Conservation (phyloP, 2,797 vertebrate species). For the Zenarchopterus dispar region DNA sequence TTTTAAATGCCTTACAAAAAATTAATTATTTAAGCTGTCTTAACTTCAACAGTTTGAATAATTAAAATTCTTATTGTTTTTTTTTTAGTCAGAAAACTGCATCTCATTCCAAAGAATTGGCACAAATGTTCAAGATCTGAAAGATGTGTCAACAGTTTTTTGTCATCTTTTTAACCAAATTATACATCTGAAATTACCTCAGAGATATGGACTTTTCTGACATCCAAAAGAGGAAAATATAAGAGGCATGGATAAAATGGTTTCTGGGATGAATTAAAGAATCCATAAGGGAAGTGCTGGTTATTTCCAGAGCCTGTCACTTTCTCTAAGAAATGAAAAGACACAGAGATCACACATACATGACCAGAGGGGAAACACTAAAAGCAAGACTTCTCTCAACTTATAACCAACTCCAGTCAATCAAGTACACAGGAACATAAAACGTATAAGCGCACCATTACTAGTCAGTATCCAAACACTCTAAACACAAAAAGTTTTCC, state of each 20-base stretch:
- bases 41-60: constrained; percentile 47
- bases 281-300: constrained; percentile 57
- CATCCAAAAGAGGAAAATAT: constrained; percentile 6
- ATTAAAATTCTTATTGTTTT: constrained; percentile 31
- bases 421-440: constrained; percentile 32
- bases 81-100: constrained; percentile 19
- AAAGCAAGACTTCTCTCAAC: constrained; percentile 38
- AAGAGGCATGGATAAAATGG: constrained; percentile 38
- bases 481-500: neutral
- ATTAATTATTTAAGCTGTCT: constrained; percentile 42
- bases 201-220: constrained; percentile 13
- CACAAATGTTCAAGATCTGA: neutral
- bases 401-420: constrained; percentile 52
- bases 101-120: constrained; percentile 1
- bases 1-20: constrained; percentile 35
- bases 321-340: constrained; percentile 61
- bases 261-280: constrained; percentile 54
- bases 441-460: constrained; percentile 5
- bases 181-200: neutral
- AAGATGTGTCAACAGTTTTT: neutral
- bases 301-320: constrained; percentile 68
- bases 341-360: constrained; percentile 59
- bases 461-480: constrained; percentile 20
- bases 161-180: no score
- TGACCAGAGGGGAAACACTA: constrained; percentile 45